Base-by-base conservation (phyloP, 1,140 invertebrate species). In the Andricus grossulariae region DNA sequence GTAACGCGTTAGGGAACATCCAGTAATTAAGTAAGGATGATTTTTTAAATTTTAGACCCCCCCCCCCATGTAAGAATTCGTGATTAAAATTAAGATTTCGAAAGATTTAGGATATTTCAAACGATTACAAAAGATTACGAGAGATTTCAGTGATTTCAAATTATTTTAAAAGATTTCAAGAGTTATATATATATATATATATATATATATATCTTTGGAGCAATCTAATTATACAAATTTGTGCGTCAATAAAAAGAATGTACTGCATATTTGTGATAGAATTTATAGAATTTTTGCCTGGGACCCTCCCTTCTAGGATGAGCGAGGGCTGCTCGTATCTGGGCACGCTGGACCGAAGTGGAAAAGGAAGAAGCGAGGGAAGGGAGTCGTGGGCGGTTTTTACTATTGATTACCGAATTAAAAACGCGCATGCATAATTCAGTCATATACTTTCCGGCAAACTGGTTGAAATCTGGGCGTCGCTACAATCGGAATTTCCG, bases 391-490 rank as follows among this genome's bases (percentile, higher is more conserved):
- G 82, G 86, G 80, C 79, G 84, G 83, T 88, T 89, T 89, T 89
- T 88, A 88, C 88, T 89, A 89, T 89, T 88, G 88, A 89, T 89
- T 89, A 88, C 87, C 82, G 88, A 88, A 89, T 89, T 89, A 89
- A 89, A 89, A 89, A 89, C 87, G 86, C 87, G 88, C 87, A 88
- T 89, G 87, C 83, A 89, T 89, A 89, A 89, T 89, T 89, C 86
- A 85, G 80, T 66, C 60, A 66, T 66, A 66, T 66, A 66, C 60
- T 66, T 66, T 77, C 50, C 60, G 13, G 60, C 13, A 66, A 66
- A 66, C 60, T 39, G 39, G 15, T 66, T 66, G 15, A 32, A 66
- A 80, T 70, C 60, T 51, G 80, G 82, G 84, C 54, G 80, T 25
- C 85, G 81, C 79, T 54, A 73, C 52, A 3, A 50, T 71, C 80